phyloP scores from a whole-genome alignment of 2,888 invertebrate genomes.

The Meiosimyza platycephala region DNA sequence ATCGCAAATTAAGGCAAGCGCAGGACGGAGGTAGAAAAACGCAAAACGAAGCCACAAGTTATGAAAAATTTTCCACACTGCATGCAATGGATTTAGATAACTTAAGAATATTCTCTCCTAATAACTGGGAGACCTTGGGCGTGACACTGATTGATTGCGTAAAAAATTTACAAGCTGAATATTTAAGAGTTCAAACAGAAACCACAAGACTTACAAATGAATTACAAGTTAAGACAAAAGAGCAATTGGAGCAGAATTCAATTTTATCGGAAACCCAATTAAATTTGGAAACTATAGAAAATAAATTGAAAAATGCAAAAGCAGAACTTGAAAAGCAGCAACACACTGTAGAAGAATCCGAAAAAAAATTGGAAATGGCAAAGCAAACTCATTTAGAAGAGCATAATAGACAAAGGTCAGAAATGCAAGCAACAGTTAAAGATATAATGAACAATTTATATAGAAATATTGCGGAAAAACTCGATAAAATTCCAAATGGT shows the following conservation, averaged over 20 bases:
- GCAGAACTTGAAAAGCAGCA: slow-evolving; percentile 18
- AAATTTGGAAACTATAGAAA: neutral
- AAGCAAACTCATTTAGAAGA: neutral
- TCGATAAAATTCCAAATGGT: slow-evolving; percentile 42
- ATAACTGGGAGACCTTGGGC: slow-evolving; percentile 30
- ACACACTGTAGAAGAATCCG: neutral
- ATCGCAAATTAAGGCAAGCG: slow-evolving; percentile 55
- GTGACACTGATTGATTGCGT: slow-evolving; percentile 28
- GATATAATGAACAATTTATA: slow-evolving; percentile 58
- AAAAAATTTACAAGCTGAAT: slow-evolving; percentile 11
- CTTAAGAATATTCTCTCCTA: slow-evolving; percentile 31
- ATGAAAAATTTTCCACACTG: slow-evolving; percentile 23
- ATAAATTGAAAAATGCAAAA: slow-evolving; percentile 33
- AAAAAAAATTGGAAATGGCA: slow-evolving; percentile 19
- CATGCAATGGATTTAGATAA: slow-evolving; percentile 35
- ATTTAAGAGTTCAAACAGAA: slow-evolving; percentile 13
- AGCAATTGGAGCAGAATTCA: slow-evolving; percentile 21
- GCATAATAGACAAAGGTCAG: neutral
- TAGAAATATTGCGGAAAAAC: slow-evolving; percentile 45
- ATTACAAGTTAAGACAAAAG: slow-evolving; percentile 16
- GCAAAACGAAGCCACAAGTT: neutral
- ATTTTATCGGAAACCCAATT: too few relatives aligned
- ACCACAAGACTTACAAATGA: slow-evolving; percentile 20
- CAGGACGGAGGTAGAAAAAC: slow-evolving; percentile 24
- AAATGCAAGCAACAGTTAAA: slow-evolving; percentile 45